These are phyloP conservation scores for Dinothrombium tinctorium DNA, from an alignment of 1,140 invertebrate genomes.

Conservation along the genomic window DNA sequence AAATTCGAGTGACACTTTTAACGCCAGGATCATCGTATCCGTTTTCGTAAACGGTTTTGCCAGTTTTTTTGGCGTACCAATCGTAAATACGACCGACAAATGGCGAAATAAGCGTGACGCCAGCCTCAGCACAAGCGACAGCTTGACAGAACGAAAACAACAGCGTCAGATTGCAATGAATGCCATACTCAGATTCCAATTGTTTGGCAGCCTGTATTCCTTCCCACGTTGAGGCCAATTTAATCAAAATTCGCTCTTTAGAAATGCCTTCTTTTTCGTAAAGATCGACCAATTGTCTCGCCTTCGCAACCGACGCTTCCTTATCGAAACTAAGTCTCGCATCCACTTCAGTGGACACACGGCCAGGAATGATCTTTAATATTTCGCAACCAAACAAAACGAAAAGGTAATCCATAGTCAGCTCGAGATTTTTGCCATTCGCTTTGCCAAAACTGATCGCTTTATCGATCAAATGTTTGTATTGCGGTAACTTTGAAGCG, in stretches of 20 bases:
- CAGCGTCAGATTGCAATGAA: constrained; percentile 94
- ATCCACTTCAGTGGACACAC: constrained; percentile 97
- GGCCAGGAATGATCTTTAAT: constrained; percentile 84
- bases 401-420: constrained; percentile 61
- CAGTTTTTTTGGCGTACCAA: constrained; percentile 78
- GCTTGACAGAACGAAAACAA: constrained; percentile 81
- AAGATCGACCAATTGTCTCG: constrained; percentile 57
- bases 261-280: constrained; percentile 69
- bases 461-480: constrained; percentile 61
- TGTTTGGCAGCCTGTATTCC: constrained; percentile 89
- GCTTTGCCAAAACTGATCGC: constrained; percentile 65
- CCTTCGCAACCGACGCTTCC: constrained; percentile 67
- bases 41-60: constrained; percentile 46
- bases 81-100: constrained; percentile 70
- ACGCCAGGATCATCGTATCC: constrained; percentile 80
- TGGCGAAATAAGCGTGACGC: constrained; percentile 90
- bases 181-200: constrained; percentile 66
- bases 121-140: constrained; percentile 89
- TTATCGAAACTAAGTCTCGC: constrained; percentile 88
- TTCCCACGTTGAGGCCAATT: constrained; percentile 95
- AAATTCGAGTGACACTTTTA: constrained; percentile 76
- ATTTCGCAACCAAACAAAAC: constrained; percentile 92
- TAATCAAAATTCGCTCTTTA: constrained; percentile 86
- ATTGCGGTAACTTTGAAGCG: constrained; percentile 72
- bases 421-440: constrained; percentile 26